Conservation (phyloP, 2,888 invertebrate species). For the Epinotia brunnichana region DNA sequence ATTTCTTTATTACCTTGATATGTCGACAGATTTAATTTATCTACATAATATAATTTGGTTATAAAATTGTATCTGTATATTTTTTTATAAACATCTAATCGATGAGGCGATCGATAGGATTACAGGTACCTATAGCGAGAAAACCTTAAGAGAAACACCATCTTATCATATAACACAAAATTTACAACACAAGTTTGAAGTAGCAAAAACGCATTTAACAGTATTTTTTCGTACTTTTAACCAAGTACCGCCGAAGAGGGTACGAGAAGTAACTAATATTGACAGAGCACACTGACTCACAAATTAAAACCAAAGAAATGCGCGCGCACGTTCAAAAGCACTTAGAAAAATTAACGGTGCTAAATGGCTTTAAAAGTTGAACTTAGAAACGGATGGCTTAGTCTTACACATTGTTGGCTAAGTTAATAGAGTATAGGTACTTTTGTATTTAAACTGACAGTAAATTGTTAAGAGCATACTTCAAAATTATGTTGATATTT, state of each 20-base stretch:
- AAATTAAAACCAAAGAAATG: conserved; percentile 34
- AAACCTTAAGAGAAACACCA: not conserved
- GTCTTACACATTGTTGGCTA: not conserved
- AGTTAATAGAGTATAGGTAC: not conserved
- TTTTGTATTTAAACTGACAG: not conserved
- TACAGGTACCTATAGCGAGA: too few species aligned
- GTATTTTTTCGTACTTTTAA: not conserved
- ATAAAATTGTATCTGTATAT: too few species aligned
- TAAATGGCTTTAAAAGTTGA: conserved; percentile 36
- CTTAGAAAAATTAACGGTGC: conserved; percentile 38
- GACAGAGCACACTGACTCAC: conserved; percentile 27
- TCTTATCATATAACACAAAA: too few species aligned
- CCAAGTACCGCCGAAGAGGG: conserved; percentile 3
- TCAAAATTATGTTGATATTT: not conserved
- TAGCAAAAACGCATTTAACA: not conserved
- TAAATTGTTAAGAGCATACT: not conserved
- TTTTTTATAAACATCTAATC: too few species aligned
- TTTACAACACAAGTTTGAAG: too few species aligned
- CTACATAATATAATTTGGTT: not conserved
- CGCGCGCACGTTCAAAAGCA: conserved; percentile 37
- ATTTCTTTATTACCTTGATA: not conserved
- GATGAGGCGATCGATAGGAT: too few species aligned
- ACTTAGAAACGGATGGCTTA: conserved; percentile 23
- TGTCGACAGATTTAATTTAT: not conserved
- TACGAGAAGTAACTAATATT: conserved; percentile 24